Evolutionary conservation across 2,888 invertebrate genomes (phyloP).

Genomic region (Xylota segnis): DNA sequence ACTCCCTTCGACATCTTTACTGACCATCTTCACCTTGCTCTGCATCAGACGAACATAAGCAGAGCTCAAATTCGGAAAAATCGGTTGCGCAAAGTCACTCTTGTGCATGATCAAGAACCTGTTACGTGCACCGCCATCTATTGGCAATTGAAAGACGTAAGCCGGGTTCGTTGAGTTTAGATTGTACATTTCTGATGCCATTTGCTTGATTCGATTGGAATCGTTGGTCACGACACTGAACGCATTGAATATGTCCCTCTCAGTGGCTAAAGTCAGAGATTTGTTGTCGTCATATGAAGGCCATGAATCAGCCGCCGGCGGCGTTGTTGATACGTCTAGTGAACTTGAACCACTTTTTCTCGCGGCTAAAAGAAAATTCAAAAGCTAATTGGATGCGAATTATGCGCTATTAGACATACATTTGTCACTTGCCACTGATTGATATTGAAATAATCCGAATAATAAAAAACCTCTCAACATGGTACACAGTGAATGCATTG

Average conservation of each 20-base stretch:
- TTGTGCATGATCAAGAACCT: constrained; percentile 79
- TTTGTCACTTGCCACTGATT: constrained; percentile 4
- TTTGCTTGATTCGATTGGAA: constrained; percentile 77
- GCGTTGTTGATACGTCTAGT: neutral
- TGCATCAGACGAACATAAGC: constrained; percentile 76
- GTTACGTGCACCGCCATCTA: constrained; percentile 23
- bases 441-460: constrained; percentile 21
- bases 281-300: constrained; percentile 4
- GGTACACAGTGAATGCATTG: constrained; percentile 22
- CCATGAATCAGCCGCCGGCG: neutral
- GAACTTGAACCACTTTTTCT: constrained; percentile 30
- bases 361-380: constrained; percentile 22
- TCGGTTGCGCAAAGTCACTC: constrained; percentile 81
- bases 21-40: constrained; percentile 20
- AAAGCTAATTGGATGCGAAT: neutral
- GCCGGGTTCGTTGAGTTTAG: constrained; percentile 79
- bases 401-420: constrained; percentile 13
- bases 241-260: constrained; percentile 80
- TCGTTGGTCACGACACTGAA: constrained; percentile 81
- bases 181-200: constrained; percentile 82
- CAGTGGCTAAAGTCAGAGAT: constrained; percentile 55
- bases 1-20: neutral
- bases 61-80: constrained; percentile 82
- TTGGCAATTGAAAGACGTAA: constrained; percentile 81
- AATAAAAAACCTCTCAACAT: constrained; percentile 10